phyloP scores from a whole-genome alignment of 2,113 vertebrate genomes.

The Chionomys nivalis region DNA sequence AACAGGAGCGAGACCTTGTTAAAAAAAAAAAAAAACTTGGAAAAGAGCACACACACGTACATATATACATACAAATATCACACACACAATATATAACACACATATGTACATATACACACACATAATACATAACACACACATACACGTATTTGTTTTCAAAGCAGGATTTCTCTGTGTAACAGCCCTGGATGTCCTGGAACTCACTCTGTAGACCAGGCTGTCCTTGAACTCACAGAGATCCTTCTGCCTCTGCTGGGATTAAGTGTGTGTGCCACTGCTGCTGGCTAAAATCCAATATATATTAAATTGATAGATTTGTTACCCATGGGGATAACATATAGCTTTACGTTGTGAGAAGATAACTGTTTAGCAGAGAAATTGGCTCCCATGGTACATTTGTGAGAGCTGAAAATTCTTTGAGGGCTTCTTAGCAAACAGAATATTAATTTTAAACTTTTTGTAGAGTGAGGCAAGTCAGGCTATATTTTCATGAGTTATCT shows the following conservation, averaged over 20 bases:
- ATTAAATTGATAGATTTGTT: background rate
- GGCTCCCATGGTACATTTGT: background rate
- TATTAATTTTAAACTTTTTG: conserved; percentile 3
- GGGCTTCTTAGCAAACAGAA: background rate
- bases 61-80: too few relatives aligned
- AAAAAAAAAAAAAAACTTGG: too few relatives aligned
- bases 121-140: too few relatives aligned
- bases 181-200: background rate
- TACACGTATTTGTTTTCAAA: background rate
- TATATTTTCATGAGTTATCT: conserved; percentile 46
- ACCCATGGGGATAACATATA: background rate
- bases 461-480: background rate
- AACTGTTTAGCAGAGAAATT: background rate
- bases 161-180: background rate
- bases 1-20: too few relatives aligned
- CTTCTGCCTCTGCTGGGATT: background rate
- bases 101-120: too few relatives aligned
- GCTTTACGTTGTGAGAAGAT: background rate
- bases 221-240: background rate
- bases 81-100: too few relatives aligned
- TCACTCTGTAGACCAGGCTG: background rate
- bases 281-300: background rate
- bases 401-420: background rate
- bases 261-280: background rate
- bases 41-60: too few relatives aligned